These are phyloP conservation scores for Crossoptilon crossoptilon DNA, from an alignment of 2,797 vertebrate genomes.

Conservation along the genomic window DNA sequence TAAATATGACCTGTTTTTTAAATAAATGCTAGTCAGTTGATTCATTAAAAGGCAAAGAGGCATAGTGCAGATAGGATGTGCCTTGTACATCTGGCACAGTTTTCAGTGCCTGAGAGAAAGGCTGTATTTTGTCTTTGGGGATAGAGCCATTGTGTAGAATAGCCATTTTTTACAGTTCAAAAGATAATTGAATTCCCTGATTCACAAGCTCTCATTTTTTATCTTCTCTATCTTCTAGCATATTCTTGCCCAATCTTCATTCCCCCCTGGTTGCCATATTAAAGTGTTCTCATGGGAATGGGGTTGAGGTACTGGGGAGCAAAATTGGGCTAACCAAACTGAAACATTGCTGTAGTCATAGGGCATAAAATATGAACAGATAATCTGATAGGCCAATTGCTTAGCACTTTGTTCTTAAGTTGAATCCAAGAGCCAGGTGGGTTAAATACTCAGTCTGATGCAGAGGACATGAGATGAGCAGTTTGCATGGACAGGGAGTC, in stretches of 20 bases:
- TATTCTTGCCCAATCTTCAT: background rate
- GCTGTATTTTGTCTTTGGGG: background rate
- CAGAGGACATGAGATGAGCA: constrained; percentile 21
- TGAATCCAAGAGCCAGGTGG: constrained; percentile 31
- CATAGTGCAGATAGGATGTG: background rate
- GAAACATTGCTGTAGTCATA: background rate
- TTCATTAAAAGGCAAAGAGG: background rate
- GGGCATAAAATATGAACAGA: background rate
- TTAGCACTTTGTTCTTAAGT: background rate
- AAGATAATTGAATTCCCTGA: constrained; percentile 19
- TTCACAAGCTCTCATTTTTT: background rate
- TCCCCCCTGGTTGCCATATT: background rate
- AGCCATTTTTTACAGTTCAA: constrained; percentile 37
- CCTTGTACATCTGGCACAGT: background rate
- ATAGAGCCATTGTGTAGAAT: background rate
- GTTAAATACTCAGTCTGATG: constrained; percentile 27
- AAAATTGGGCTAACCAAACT: background rate
- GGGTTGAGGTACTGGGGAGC: background rate
- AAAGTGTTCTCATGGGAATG: background rate
- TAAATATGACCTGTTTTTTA: background rate
- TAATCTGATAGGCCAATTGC: background rate
- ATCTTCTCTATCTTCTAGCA: background rate
- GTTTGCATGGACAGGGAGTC: background rate
- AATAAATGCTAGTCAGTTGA: background rate
- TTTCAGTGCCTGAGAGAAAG: background rate